Evolutionary conservation across 2,797 vertebrate species (phyloP).

Genomic region (Streptopelia turtur): DNA sequence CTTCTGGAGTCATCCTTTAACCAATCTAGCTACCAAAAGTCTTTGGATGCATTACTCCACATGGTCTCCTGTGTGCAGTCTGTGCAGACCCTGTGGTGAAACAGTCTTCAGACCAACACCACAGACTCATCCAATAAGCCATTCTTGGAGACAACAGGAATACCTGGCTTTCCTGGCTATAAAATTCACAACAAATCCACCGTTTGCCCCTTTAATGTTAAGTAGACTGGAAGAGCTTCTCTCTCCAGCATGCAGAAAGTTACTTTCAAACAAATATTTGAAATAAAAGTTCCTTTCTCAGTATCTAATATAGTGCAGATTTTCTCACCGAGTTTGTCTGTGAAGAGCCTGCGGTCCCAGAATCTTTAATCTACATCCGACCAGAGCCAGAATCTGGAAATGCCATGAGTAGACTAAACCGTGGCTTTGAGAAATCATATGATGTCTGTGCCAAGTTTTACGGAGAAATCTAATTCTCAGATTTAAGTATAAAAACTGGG

Average conservation of each 20-base stretch:
- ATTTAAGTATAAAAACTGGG: constrained; percentile 20
- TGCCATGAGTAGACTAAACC: constrained; percentile 30
- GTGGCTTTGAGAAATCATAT: constrained; percentile 19
- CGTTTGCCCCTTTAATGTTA: neutral
- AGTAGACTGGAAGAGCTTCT: neutral
- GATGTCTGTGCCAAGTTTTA: constrained; percentile 46
- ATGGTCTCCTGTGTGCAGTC: neutral
- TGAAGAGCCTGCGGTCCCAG: neutral
- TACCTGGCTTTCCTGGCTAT: neutral
- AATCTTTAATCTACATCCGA: constrained; percentile 23
- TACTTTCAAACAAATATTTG: neutral
- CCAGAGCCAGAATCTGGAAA: constrained; percentile 41
- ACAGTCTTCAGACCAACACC: neutral
- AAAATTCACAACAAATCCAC: neutral
- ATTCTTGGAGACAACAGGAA: neutral
- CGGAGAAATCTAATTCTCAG: constrained; percentile 52
- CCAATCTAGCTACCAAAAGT: neutral
- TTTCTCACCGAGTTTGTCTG: constrained; percentile 27
- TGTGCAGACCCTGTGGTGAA: neutral
- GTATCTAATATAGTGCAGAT: constrained; percentile 17
- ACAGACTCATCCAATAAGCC: fast-evolving
- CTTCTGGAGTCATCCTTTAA: neutral
- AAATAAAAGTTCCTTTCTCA: constrained; percentile 23
- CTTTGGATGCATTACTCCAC: neutral
- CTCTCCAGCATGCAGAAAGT: neutral